Evolutionary conservation across 2,113 vertebrate genomes (phyloP), one percentile per base, ranked within the genome.

Genomic region (Prunella fulvescens): DNA sequence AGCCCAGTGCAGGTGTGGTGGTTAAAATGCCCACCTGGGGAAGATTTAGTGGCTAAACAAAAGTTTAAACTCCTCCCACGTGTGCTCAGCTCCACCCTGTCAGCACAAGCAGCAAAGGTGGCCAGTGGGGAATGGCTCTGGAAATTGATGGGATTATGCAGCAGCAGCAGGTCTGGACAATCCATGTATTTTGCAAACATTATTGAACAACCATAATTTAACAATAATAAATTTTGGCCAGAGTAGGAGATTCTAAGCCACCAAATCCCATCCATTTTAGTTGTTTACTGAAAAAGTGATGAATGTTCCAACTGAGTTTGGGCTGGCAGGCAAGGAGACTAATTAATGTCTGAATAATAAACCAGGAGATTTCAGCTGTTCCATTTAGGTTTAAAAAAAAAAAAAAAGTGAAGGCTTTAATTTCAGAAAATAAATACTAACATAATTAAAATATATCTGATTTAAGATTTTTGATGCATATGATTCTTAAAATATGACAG

Each of bases 41-140:
- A 29, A 47, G 39, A 42, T n/a, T n/a, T 28, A 17, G 64, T 3
- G 33, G 47, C 11, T 58, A 24, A 57, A 71, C 4, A n/a, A 42
- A 64, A 2, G 8, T 12, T 24, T 31, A 18, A 60, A 26, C n/a
- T 44, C 8, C 9, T 22, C 1, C 1, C 28, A 29, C 0, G 1
- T 0, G 6, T 14, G 42, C 39, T 77, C 50, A 42, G 47, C 44
- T 72, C 42, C 58, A 48, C 22, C 35, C n/a, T 19, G 20, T 2
- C 57, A 42, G 24, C 25, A 45, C 19, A 51, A 53, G 4, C 50
- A 24, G 11, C 39, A 7, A 7, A 53, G 39, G n/a, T 4, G 57
- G 23, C 13, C 40, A 26, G 10, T 1, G 19, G 10, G 60, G 19
- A 12, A 20, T 2, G 47, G 42, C 47, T 70, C 35, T 17, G 71